Evolutionary conservation across 2,113 vertebrate genomes (phyloP), one percentile per base, ranked within the genome.

Genomic region (Otolemur garnettii): DNA sequence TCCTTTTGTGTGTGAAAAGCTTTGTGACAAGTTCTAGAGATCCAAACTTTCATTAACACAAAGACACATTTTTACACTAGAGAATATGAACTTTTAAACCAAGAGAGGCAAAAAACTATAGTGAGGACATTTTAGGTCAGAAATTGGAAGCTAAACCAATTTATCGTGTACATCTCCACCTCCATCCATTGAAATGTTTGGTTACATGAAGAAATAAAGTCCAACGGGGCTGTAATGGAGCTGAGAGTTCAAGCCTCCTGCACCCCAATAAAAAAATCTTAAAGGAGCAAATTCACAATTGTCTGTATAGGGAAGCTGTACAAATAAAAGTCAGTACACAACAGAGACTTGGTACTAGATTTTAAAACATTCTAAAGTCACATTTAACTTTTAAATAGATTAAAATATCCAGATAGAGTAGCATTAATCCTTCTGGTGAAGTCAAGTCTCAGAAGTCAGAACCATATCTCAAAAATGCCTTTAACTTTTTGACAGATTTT

Each of bases 361-460:
- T 19, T 69, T 4, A 85, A 66, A 35, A 75, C 19, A 89, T 30
- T 68, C 35, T 5, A 35, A 71, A 55, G 62, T 60, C 42, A 64
- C 33, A 72, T 80, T 42, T 80, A 87, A 93, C 17, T 93, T 92
- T 71, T 71, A n/a, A 88, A 64, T 93, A 75, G 53, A 80, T 71
- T 42, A 92, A 86, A 90, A 45, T 33, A 18, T 57, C 24, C 26
- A 72, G 28, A 55, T 82, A 64, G 38, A 83, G 26, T 38, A 15
- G 10, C 78, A 64, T 35, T 84, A 79, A n/a, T 85, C 26, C 80
- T 84, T 42, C 33, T 80, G 60, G 42, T 38, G 33, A 92, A 78
- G 85, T 55, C 45, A 86, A 90, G 69, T 82, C 24, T 13, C 57
- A 1, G 66, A 79, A 79, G 30, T 38, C 7, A 33, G 45, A 88